Evolutionary conservation across 2,888 invertebrate species (phyloP).

Genomic region (Ceriagrion tenellum): DNA sequence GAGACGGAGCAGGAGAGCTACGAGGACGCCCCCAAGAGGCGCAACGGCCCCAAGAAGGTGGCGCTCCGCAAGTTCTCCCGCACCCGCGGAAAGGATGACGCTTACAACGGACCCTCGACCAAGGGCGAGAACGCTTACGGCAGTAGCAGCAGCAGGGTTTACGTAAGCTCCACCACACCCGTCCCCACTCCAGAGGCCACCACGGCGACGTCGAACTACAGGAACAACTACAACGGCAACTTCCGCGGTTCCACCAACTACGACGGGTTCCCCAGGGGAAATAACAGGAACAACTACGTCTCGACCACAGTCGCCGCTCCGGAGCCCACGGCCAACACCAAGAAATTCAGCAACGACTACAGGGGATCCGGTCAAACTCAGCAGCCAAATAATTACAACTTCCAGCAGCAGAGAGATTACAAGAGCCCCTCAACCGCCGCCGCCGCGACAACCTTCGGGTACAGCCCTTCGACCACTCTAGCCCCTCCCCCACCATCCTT

Average conservation of each 20-base stretch:
- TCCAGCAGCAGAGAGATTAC: background rate
- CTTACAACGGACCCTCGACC: slow-evolving; percentile 21
- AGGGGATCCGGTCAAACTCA: background rate
- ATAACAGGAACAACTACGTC: slow-evolving; percentile 13
- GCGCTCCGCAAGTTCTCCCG: slow-evolving; percentile 34
- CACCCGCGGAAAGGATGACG: slow-evolving; percentile 32
- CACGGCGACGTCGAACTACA: background rate
- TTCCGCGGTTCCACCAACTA: slow-evolving; percentile 44
- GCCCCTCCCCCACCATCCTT: slow-evolving; percentile 1
- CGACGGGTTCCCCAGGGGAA: slow-evolving; percentile 3
- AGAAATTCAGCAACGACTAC: slow-evolving; percentile 30
- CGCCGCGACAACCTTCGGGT: background rate
- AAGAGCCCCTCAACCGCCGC: slow-evolving; percentile 29
- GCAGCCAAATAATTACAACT: slow-evolving; percentile 25
- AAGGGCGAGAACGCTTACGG: slow-evolving; percentile 26
- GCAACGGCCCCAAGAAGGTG: slow-evolving; percentile 32
- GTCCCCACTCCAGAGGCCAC: background rate
- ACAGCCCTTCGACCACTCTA: background rate
- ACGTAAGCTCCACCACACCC: slow-evolving; percentile 37
- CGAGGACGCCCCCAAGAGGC: slow-evolving; percentile 17
- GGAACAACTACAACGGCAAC: slow-evolving; percentile 27
- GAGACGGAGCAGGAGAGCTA: slow-evolving; percentile 21
- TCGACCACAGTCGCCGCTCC: background rate
- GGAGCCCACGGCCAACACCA: slow-evolving; percentile 23
- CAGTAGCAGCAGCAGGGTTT: background rate